Evolutionary conservation across 37 sponge, comb jelly and placozoan species (phyloP).

Genomic region (Mnemiopsis leidyi): DNA sequence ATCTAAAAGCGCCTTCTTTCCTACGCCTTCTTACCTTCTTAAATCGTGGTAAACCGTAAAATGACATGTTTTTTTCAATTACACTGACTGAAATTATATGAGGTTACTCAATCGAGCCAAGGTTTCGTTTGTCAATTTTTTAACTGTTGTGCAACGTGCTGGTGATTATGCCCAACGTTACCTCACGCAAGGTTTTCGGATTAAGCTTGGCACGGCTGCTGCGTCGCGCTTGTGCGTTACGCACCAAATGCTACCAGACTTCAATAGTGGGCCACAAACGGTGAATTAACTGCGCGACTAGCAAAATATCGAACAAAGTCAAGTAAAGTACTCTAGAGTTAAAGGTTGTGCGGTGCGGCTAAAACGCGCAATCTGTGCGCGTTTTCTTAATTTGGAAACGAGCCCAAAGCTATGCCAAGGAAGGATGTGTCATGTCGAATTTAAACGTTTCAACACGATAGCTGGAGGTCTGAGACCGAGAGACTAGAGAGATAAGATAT

Average conservation of each 20-base stretch:
- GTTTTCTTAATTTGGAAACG: conserved; percentile 24
- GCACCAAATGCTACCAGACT: neutral
- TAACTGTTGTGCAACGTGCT: no score
- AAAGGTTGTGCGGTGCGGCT: neutral
- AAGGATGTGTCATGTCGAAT: neutral
- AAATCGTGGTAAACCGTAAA: no score
- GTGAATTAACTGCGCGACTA: neutral
- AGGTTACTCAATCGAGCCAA: no score
- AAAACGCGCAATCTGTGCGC: neutral
- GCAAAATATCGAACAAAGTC: neutral
- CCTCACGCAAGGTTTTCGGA: no score
- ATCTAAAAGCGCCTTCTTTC: no score
- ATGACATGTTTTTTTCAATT: no score
- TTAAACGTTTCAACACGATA: neutral
- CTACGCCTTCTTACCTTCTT: no score
- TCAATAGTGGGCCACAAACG: neutral
- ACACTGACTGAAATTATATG: no score
- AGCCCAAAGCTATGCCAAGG: conserved; percentile 2
- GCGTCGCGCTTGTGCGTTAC: neutral
- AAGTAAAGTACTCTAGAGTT: neutral
- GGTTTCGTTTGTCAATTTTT: no score
- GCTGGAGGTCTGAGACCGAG: neutral
- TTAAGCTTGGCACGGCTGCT: no score
- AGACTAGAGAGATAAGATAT: no score
- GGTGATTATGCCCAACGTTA: no score